Conservation (phyloP, 2,888 invertebrate species). For the Phorcus lineatus region DNA sequence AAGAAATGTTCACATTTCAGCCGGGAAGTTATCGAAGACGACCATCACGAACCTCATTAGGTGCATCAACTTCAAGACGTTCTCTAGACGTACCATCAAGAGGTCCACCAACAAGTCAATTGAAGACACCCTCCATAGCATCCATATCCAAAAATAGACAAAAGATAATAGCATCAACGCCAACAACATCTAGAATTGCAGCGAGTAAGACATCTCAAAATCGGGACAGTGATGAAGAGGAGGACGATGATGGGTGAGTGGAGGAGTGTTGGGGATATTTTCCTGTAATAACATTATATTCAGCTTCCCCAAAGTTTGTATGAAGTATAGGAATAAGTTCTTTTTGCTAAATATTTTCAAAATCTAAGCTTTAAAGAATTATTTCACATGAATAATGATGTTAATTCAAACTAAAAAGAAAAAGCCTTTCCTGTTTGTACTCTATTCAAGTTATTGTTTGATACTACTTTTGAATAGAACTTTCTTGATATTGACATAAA, state of each 20-base stretch:
- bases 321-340: too few species aligned
- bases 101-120: conserved; percentile 59
- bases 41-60: neutral
- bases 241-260: neutral
- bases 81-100: conserved; percentile 35
- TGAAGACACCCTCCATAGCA: conserved; percentile 52
- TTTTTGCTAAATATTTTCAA: too few species aligned
- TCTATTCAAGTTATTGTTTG: too few species aligned
- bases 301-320: too few species aligned
- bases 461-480: too few species aligned
- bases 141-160: conserved; percentile 57
- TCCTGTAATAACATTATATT: too few species aligned
- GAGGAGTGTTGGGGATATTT: too few species aligned
- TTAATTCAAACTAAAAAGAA: too few species aligned
- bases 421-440: neutral
- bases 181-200: conserved; percentile 13
- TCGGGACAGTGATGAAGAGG: neutral
- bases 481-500: too few species aligned
- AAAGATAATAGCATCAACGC: conserved; percentile 14
- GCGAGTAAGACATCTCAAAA: neutral
- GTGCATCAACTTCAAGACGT: conserved; percentile 1
- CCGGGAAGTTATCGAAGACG: conserved; percentile 47
- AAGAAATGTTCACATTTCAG: conserved; percentile 35
- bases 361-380: too few species aligned
- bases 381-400: too few species aligned